phyloP scores from a whole-genome alignment of 2,888 invertebrate genomes.

The Hoplodrina ambigua region DNA sequence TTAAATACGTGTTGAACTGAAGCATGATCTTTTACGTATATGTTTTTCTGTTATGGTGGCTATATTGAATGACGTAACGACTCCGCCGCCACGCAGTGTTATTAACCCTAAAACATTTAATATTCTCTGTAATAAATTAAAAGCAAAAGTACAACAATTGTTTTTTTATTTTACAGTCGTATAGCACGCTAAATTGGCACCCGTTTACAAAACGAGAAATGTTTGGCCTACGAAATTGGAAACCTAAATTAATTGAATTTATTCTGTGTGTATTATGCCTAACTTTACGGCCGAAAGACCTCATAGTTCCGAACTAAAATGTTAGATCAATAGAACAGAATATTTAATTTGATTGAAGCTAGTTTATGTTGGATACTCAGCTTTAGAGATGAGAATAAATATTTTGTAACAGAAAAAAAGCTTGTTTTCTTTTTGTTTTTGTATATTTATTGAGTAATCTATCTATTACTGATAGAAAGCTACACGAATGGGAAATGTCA shows the following conservation, averaged over 20 bases:
- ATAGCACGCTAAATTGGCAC: slow-evolving; percentile 19
- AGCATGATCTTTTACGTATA: slow-evolving; percentile 2
- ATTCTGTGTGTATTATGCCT: slow-evolving; percentile 24
- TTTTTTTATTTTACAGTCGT: slow-evolving; percentile 27
- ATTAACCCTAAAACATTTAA: slow-evolving; percentile 50
- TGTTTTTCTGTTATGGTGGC: slow-evolving; percentile 21
- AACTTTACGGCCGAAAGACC: neutral
- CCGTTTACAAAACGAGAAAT: slow-evolving; percentile 3
- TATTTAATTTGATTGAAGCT: slow-evolving; percentile 15
- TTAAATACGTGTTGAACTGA: slow-evolving; percentile 11
- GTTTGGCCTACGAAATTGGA: slow-evolving; percentile 13
- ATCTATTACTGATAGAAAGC: too few relatives aligned
- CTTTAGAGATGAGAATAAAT: neutral
- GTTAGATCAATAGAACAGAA: slow-evolving; percentile 14
- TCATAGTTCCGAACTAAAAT: neutral
- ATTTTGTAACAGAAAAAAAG: neutral
- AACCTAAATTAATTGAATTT: slow-evolving; percentile 35
- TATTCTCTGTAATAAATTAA: slow-evolving; percentile 32
- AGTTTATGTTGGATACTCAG: neutral
- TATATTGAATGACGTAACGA: slow-evolving; percentile 21
- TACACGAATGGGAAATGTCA: too few relatives aligned
- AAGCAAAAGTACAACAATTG: slow-evolving; percentile 21
- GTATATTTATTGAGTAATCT: too few relatives aligned
- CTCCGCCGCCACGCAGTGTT: slow-evolving; percentile 27
- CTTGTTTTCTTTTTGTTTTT: too few relatives aligned